Conservation (phyloP, 1,140 invertebrate species). For the Drosophila trapezifrons region DNA sequence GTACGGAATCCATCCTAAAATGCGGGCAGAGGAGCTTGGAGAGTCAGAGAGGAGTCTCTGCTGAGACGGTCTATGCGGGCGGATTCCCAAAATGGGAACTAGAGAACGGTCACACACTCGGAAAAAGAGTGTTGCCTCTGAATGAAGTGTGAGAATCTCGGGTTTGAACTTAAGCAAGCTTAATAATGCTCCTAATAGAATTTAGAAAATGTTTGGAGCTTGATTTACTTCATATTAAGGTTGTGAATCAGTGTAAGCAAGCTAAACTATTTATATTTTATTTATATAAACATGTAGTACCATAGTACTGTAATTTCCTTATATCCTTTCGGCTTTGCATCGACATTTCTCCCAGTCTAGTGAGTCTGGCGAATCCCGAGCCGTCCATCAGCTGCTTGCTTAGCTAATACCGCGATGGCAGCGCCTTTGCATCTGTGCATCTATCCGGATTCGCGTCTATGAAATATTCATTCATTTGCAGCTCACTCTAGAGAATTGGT, state of each 20-base stretch:
- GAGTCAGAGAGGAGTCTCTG: constrained; percentile 7
- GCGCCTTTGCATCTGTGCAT: constrained; percentile 65
- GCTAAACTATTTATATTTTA: not conserved
- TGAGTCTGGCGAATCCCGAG: constrained; percentile 13
- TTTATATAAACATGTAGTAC: not conserved
- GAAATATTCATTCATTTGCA: constrained; percentile 82
- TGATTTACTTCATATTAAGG: no score
- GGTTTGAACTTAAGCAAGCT: no score
- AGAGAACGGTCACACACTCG: constrained; percentile 24
- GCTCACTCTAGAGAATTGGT: constrained; percentile 72
- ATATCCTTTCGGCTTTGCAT: not conserved
- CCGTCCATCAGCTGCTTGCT: constrained; percentile 51
- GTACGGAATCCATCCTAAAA: constrained; percentile 13
- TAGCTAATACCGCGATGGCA: constrained; percentile 41
- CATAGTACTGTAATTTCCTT: no score
- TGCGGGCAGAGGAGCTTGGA: constrained; percentile 11
- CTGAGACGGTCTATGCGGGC: constrained; percentile 56
- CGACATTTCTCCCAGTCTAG: not conserved
- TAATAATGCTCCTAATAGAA: no score
- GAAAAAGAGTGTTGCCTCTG: constrained; percentile 19
- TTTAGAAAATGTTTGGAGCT: no score
- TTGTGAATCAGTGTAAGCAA: no score
- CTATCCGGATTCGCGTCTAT: constrained; percentile 64
- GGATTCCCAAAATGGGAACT: constrained; percentile 43
- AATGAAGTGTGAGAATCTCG: not conserved